These are phyloP conservation scores for Alloplasta piceator DNA, from an alignment of 2,888 invertebrate genomes.

Conservation along the genomic window DNA sequence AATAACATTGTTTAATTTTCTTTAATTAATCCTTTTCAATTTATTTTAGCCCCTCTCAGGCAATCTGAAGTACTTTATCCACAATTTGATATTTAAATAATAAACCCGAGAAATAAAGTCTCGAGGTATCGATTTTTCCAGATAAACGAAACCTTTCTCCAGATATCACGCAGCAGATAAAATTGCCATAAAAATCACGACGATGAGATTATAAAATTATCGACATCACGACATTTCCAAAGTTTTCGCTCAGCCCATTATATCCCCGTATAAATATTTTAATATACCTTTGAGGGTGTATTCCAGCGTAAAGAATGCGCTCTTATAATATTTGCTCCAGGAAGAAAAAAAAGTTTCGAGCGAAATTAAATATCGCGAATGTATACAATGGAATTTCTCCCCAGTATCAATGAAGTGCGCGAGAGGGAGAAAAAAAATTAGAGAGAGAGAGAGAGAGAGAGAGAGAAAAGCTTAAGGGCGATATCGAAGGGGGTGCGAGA, in stretches of 20 bases:
- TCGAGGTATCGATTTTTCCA: too few relatives aligned
- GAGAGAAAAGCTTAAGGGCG: constrained; percentile 46
- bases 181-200: neutral
- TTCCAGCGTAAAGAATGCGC: constrained; percentile 20
- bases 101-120: too few relatives aligned
- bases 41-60: too few relatives aligned
- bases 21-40: too few relatives aligned
- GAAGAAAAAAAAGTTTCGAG: constrained; percentile 44
- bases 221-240: neutral
- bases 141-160: neutral
- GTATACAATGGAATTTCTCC: constrained; percentile 42
- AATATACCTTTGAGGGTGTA: too few relatives aligned
- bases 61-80: too few relatives aligned
- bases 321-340: constrained; percentile 28
- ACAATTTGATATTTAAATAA: too few relatives aligned
- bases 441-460: constrained; percentile 23
- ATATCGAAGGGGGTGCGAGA: constrained; percentile 35
- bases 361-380: constrained; percentile 66
- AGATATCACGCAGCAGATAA: neutral
- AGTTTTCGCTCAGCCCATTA: too few relatives aligned
- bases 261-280: constrained; percentile 47
- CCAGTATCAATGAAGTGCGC: constrained; percentile 43
- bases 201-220: neutral
- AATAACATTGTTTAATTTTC: too few relatives aligned
- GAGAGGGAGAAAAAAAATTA: constrained; percentile 21